Conservation (phyloP, 1,140 invertebrate genomes). For the Paracyclopina nana region DNA sequence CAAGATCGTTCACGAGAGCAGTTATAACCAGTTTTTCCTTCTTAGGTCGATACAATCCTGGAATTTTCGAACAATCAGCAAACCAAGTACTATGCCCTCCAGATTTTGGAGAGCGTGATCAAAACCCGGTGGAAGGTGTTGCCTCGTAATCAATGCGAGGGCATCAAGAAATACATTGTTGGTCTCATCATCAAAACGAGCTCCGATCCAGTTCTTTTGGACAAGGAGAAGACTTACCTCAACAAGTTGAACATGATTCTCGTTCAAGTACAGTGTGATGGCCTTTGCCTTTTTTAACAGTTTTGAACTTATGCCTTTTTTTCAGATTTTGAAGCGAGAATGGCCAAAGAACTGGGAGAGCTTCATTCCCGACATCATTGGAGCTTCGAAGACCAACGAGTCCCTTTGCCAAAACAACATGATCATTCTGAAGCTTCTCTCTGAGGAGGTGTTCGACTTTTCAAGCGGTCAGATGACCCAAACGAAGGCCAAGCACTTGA, state of each 20-base stretch:
- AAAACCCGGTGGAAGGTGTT: slow-evolving; percentile 94
- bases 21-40: neutral
- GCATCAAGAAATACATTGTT: slow-evolving; percentile 96
- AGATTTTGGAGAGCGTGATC: slow-evolving; percentile 97
- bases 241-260: slow-evolving; percentile 98
- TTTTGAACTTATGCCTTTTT: slow-evolving; percentile 18
- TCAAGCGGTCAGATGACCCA: slow-evolving; percentile 93
- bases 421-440: slow-evolving; percentile 87
- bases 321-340: slow-evolving; percentile 89
- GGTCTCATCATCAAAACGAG: slow-evolving; percentile 96
- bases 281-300: too few relatives aligned
- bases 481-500: slow-evolving; percentile 95
- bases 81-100: slow-evolving; percentile 98
- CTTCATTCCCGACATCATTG: slow-evolving; percentile 96
- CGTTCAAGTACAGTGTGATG: slow-evolving; percentile 59
- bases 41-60: slow-evolving; percentile 79
- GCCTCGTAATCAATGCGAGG: slow-evolving; percentile 24
- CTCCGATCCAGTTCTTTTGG: slow-evolving; percentile 66
- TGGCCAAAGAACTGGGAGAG: slow-evolving; percentile 99
- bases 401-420: slow-evolving; percentile 98
- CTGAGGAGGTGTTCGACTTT: slow-evolving; percentile 99
- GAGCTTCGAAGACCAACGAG: slow-evolving; percentile 95
- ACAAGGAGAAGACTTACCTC: slow-evolving; percentile 85
- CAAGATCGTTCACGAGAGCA: neutral
- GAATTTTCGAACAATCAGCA: slow-evolving; percentile 86